Evolutionary conservation across 2,113 vertebrate species (phyloP).

Genomic region (Dinomys branickii): DNA sequence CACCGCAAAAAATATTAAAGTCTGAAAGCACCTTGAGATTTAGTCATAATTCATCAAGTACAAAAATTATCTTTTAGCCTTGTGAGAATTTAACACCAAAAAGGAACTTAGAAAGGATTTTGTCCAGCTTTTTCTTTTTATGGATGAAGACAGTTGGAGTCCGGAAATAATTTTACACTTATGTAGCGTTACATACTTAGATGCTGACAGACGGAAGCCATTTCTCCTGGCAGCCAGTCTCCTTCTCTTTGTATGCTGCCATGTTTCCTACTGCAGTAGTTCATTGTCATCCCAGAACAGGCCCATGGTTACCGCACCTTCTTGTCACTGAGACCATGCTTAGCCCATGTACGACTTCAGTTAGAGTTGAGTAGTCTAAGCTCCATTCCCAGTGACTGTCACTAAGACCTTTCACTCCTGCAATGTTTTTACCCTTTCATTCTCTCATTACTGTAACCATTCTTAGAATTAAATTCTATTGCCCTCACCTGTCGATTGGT

Average conservation of each 20-base stretch:
- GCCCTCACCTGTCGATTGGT: neutral
- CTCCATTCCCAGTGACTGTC: neutral
- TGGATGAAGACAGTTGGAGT: neutral
- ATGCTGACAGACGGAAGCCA: neutral
- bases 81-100: neutral
- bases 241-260: neutral
- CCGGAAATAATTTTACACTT: neutral
- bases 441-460: neutral
- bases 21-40: neutral
- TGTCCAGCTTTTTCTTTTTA: neutral
- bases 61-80: slow-evolving; percentile 11
- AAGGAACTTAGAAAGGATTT: neutral
- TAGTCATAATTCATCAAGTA: neutral
- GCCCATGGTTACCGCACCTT: neutral
- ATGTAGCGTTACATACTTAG: neutral
- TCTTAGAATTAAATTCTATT: neutral
- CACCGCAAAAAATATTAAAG: neutral
- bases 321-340: neutral
- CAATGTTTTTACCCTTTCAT: neutral
- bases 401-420: neutral
- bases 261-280: neutral
- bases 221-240: neutral
- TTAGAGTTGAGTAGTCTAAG: neutral
- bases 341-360: neutral
- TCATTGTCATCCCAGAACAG: neutral